Evolutionary conservation across 2,797 vertebrate species (phyloP), one percentile per base, ranked within the genome.

Genomic region (Epinephelus awoara): DNA sequence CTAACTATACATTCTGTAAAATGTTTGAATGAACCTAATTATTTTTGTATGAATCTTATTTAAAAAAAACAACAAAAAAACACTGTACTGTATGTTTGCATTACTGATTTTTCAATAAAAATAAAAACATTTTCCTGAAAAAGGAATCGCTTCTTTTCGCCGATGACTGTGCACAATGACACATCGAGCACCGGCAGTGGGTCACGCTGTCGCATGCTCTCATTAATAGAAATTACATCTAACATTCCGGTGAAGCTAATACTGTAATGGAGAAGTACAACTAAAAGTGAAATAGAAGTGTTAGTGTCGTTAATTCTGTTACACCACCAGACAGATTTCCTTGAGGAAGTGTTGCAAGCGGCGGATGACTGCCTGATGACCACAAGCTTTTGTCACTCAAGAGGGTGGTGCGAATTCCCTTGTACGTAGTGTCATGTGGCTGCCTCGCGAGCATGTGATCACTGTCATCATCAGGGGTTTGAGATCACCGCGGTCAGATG

Each of bases 201-300:
- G 11, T 72, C 21, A 81, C 8, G 46, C n/a, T 23, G 15, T 63
- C 0, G 1, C 15, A 54, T 42, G 6, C 38, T 2, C 3, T 72
- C n/a, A 49, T 58, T 0, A 29, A 15, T n/a, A 42, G 10, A 17
- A 38, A 70, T 29, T 2, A 44, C 2, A 27, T 10, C 6, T 7
- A 29, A 63, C 81, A 49, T 82, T 87, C 72, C n/a, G 52, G 7
- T 3, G 1, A 72, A 56, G 42, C 23, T 1, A 6, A 70, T 34
- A 69, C 18, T 67, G 9, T n/a, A 58, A 63, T 3, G 7, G 38
- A 80, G 72, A 91, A 89, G 66, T 79, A 58, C 21, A 87, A 90
- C 70, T 21, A 65, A 86, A 89, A 88, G 82, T 85, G 71, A 89
- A 89, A 89, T 14, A 52, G 25, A 29, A 4, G 27, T n/a, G 40